These are phyloP conservation scores for Helleia helle DNA, from an alignment of 2,888 invertebrate species.

Conservation along the genomic window DNA sequence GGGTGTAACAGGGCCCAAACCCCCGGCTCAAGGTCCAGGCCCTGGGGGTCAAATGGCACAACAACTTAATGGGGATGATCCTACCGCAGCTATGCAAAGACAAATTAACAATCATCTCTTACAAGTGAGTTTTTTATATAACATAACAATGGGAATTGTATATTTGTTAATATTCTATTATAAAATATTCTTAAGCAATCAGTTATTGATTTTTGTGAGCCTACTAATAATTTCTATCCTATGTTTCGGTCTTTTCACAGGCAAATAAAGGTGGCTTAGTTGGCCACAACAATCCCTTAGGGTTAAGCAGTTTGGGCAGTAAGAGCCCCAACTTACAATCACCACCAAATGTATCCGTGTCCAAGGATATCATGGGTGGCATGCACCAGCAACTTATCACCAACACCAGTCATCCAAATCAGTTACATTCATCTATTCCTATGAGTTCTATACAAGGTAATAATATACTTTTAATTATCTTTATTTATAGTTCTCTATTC, in stretches of 20 bases:
- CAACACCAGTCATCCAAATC: conserved; percentile 81
- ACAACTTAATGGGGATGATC: conserved; percentile 82
- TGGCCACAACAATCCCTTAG: conserved; percentile 81
- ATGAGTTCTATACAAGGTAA: conserved; percentile 84
- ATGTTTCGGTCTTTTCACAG: conserved; percentile 65
- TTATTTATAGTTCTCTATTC: background rate
- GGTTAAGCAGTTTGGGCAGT: conserved; percentile 83
- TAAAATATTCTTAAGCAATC: too few species aligned
- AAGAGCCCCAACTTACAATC: conserved; percentile 90
- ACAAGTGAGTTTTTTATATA: conserved; percentile 58
- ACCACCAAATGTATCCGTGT: conserved; percentile 86
- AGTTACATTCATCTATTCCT: conserved; percentile 74
- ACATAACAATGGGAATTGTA: too few species aligned
- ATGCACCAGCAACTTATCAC: conserved; percentile 82
- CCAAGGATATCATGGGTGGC: conserved; percentile 84
- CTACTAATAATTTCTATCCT: conserved; percentile 1
- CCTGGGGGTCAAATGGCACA: conserved; percentile 76
- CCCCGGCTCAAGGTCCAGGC: conserved; percentile 88
- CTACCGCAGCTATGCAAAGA: conserved; percentile 71
- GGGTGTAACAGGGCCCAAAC: conserved; percentile 79
- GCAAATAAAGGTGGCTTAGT: conserved; percentile 81
- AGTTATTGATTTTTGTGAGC: background rate
- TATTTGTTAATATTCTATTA: too few species aligned
- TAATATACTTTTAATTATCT: conserved; percentile 2
- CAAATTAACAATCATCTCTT: conserved; percentile 80